Percentiles rank a stretch among this genome's conserved stretches.
Evolutionary conservation across 2,113 vertebrate genomes (phyloP).

Genomic region (Sisor rabdophorus): DNA sequence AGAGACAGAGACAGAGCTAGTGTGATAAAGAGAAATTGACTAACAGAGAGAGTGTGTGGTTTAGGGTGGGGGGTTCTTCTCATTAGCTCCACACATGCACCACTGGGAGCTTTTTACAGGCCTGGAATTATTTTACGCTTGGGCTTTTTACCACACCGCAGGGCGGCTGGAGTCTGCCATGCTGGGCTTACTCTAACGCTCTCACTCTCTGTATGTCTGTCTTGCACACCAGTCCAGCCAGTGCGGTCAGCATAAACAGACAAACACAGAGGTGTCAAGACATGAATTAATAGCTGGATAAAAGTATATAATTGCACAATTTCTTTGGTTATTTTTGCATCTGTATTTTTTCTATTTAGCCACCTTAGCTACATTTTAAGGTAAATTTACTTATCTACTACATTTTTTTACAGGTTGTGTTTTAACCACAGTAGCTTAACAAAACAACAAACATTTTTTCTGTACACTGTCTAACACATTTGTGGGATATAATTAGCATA

Average conservation of each 20-base stretch:
- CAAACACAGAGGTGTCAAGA: constrained; percentile 28
- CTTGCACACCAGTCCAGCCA: constrained; percentile 10
- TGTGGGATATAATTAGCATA: neutral
- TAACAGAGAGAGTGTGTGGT: constrained; percentile 22
- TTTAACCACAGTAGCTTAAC: neutral
- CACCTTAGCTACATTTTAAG: neutral
- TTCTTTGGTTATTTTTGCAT: constrained; percentile 12
- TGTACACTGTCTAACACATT: neutral
- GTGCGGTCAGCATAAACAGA: constrained; percentile 30
- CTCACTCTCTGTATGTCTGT: neutral
- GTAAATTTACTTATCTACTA: neutral
- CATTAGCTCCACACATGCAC: constrained; percentile 59
- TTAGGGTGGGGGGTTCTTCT: constrained; percentile 42
- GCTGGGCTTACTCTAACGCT: constrained; percentile 19
- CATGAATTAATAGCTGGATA: constrained; percentile 32
- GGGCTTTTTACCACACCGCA: constrained; percentile 56
- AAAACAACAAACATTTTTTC: neutral
- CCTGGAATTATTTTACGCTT: constrained; percentile 62
- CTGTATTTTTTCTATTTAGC: neutral
- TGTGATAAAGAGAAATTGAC: constrained; percentile 19
- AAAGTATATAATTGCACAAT: constrained; percentile 25
- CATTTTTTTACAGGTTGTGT: neutral
- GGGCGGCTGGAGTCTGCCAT: constrained; percentile 53
- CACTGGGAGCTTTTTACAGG: constrained; percentile 56
- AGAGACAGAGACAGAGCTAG: constrained; percentile 13